Conservation (phyloP, 2,888 invertebrate genomes). For the Polymixis lichenea region DNA sequence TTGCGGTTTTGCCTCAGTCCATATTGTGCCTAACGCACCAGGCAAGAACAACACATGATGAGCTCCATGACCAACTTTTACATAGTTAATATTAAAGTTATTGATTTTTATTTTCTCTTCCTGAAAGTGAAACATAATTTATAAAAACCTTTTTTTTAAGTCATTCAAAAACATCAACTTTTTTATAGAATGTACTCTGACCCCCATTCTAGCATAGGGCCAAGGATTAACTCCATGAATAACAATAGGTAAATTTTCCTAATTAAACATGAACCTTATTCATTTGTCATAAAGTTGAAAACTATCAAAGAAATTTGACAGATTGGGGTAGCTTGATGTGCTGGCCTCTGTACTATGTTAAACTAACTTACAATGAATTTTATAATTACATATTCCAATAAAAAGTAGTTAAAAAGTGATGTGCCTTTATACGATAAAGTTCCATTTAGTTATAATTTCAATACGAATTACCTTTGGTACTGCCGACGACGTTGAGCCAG, state of each 20-base stretch:
- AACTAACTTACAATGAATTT: background rate
- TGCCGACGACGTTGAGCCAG: constrained; percentile 68
- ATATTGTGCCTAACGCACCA: constrained; percentile 95
- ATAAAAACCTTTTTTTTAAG: background rate
- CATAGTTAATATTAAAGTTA: constrained; percentile 89
- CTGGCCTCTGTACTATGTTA: background rate
- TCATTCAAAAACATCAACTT: background rate
- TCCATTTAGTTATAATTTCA: background rate
- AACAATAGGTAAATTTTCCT: background rate
- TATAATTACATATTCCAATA: background rate
- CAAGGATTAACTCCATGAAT: constrained; percentile 2
- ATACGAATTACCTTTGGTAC: constrained; percentile 68
- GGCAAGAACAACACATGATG: constrained; percentile 93
- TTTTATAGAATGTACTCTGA: background rate
- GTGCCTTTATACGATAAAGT: background rate
- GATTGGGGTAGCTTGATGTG: too few relatives aligned
- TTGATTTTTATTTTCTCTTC: constrained; percentile 92
- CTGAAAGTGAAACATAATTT: constrained; percentile 74
- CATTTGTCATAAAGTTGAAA: too few relatives aligned
- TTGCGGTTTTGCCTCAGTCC: constrained; percentile 96
- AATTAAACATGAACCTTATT: too few relatives aligned
- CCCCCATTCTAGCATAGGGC: background rate
- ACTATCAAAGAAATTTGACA: too few relatives aligned
- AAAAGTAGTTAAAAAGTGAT: background rate
- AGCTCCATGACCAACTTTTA: constrained; percentile 91